Base-by-base conservation (phyloP, 2,888 invertebrate genomes). In the Mimas tiliae region DNA sequence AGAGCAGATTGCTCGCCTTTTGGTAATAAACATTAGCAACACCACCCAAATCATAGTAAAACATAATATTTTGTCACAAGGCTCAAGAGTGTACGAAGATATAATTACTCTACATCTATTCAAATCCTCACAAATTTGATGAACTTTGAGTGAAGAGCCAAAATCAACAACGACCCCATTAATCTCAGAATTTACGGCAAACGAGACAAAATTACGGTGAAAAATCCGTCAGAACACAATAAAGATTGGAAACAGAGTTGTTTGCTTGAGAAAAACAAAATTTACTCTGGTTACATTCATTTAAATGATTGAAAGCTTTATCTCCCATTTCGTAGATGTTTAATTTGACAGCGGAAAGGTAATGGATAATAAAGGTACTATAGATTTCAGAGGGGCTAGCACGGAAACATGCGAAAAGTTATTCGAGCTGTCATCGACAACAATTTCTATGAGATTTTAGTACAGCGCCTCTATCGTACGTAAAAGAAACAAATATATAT, bases 291-390 rank as follows among this genome's bases (percentile, higher is more conserved):
- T 38, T 55, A 55, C 55, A 33, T 52, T 47, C 62, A 62, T 63
- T 48, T 48, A 34, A 33, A n/a, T 34, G 48, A 19, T 34, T 50
- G 50, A 50, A 63, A 34, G 63, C 63, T 63, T 51, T 63, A 63
- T 63, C 48, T 38, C 48, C 63, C 34, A 38, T 55, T 55, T 38
- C n/a, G 55, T 38, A 4, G 4, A 55, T 55, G 16, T 9, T 34
- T 55, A 34, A 33, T 55, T 38, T 27, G 27, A 27, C 27, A 55
- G 34, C 16, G 38, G 9, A 4, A 38, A 55, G 55, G 38, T 55
- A 55, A 55, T 55, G 38, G 38, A 16, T 38, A 38, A 38, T 55
- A n/a, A n/a, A n/a, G n/a, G n/a, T n/a, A n/a, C 16, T 55, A 38
- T 55, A n/a, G 16, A 33, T 38, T 33, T 9, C 16, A 8, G n/a